Conservation (phyloP, 1,140 invertebrate genomes). For the Zaprionus vittiger region DNA sequence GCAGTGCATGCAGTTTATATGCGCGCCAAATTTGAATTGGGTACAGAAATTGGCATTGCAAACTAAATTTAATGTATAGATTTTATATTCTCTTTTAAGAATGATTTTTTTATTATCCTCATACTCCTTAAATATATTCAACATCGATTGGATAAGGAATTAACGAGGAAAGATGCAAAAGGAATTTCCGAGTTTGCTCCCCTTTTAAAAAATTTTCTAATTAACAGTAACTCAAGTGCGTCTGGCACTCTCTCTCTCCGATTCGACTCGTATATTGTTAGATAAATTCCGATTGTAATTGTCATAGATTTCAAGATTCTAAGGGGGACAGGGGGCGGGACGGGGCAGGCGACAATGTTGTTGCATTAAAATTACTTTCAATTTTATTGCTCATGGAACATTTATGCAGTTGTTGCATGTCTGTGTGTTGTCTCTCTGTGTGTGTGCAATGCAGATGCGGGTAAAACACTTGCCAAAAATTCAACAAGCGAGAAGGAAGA, state of each 20-base stretch:
- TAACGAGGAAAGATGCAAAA: too few species aligned
- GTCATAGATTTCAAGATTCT: conserved; percentile 57
- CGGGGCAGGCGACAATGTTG: conserved; percentile 12
- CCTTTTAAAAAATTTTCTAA: conserved; percentile 67
- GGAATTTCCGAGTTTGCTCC: neutral
- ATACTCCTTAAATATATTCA: neutral
- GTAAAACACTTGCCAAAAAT: conserved; percentile 36
- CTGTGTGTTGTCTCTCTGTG: too few species aligned
- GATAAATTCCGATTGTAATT: conserved; percentile 70
- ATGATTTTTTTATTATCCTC: neutral
- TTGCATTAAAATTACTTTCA: conserved; percentile 58
- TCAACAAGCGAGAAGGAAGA: conserved; percentile 11
- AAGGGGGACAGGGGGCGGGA: neutral
- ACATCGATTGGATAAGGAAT: conserved; percentile 7
- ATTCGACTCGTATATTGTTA: conserved; percentile 19
- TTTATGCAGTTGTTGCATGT: conserved; percentile 55
- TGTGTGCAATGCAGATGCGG: conserved; percentile 20
- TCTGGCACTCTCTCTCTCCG: conserved; percentile 28
- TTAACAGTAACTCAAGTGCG: conserved; percentile 69
- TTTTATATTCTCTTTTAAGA: neutral
- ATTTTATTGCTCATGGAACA: conserved; percentile 62
- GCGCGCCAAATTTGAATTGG: conserved; percentile 6
- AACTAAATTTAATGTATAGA: neutral
- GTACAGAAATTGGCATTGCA: neutral
- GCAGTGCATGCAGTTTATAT: too few species aligned